These are phyloP conservation scores for Falco rusticolus DNA, from an alignment of 2,797 vertebrate species.

Conservation along the genomic window DNA sequence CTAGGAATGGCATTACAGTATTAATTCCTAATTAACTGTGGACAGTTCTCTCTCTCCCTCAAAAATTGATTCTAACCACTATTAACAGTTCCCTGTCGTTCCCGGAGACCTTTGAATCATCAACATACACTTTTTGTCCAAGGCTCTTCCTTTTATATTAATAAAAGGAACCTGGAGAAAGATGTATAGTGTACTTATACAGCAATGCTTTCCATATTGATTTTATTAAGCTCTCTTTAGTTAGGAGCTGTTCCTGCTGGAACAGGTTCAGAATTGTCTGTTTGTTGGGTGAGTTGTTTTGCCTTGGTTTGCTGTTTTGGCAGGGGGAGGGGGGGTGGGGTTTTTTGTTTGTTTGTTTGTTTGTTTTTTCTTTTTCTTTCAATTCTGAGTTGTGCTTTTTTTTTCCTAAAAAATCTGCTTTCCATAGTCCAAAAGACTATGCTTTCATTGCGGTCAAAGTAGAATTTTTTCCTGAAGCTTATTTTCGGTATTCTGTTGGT, in stretches of 20 bases:
- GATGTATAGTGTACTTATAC: background rate
- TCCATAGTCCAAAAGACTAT: background rate
- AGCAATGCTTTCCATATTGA: background rate
- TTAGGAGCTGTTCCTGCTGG: background rate
- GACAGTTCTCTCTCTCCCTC: background rate
- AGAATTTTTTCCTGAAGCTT: background rate
- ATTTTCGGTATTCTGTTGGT: background rate
- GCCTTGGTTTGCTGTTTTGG: too few relatives aligned
- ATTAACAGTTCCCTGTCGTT: background rate
- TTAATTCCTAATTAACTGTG: background rate
- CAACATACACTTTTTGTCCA: background rate
- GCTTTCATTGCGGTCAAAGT: background rate
- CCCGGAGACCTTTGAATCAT: background rate
- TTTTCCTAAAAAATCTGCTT: background rate
- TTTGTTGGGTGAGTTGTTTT: rapidly evolving
- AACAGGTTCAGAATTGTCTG: background rate
- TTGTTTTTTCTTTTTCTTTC: background rate
- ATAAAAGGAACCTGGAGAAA: background rate
- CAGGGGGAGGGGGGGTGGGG: too few relatives aligned
- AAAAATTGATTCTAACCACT: background rate
- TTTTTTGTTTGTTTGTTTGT: too few relatives aligned
- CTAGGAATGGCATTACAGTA: background rate
- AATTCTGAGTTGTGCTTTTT: too few relatives aligned
- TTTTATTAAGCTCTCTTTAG: background rate
- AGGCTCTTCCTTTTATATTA: background rate